Percentiles rank a stretch among this genome's conserved stretches.
Evolutionary conservation across 2,113 vertebrate genomes (phyloP).

Genomic region (Callorhinus ursinus): DNA sequence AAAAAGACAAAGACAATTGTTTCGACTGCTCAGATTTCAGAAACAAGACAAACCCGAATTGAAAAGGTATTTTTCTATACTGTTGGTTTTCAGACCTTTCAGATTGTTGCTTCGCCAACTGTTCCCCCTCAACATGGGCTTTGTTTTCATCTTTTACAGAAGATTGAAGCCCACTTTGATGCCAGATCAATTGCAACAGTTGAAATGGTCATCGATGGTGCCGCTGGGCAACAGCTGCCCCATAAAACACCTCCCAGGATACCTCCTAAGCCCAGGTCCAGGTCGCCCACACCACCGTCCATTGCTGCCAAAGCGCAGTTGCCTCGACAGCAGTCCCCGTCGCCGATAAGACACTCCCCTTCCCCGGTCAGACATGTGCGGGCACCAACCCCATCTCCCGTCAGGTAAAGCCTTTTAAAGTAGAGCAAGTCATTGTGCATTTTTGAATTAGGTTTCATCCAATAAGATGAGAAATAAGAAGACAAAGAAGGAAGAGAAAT

Average conservation of each 20-base stretch:
- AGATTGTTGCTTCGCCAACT: not conserved
- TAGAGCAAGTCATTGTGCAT: not conserved
- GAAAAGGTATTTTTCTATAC: slow-evolving; percentile 90
- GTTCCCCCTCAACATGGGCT: not conserved
- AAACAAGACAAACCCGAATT: slow-evolving; percentile 92
- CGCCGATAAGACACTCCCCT: slow-evolving; percentile 95
- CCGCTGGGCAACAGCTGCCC: slow-evolving; percentile 90
- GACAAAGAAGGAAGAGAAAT: not conserved
- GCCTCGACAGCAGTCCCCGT: slow-evolving; percentile 95
- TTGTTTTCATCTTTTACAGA: slow-evolving; percentile 84
- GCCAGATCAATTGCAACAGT: slow-evolving; percentile 90
- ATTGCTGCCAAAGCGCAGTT: slow-evolving; percentile 89
- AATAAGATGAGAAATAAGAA: not conserved
- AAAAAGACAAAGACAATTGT: slow-evolving; percentile 98
- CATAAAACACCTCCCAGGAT: slow-evolving; percentile 97
- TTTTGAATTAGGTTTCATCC: not conserved
- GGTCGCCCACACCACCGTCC: slow-evolving; percentile 92
- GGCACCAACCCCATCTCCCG: slow-evolving; percentile 93
- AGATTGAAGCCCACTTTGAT: slow-evolving; percentile 94
- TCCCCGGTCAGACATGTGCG: slow-evolving; percentile 97
- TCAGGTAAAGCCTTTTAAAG: slow-evolving; percentile 89
- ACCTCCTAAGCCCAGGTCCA: slow-evolving; percentile 94
- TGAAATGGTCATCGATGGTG: slow-evolving; percentile 93
- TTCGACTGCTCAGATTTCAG: slow-evolving; percentile 95
- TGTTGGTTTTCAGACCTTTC: not conserved